Evolutionary conservation across 2,888 invertebrate species (phyloP).

Genomic region (Aproaerema taeniolella): DNA sequence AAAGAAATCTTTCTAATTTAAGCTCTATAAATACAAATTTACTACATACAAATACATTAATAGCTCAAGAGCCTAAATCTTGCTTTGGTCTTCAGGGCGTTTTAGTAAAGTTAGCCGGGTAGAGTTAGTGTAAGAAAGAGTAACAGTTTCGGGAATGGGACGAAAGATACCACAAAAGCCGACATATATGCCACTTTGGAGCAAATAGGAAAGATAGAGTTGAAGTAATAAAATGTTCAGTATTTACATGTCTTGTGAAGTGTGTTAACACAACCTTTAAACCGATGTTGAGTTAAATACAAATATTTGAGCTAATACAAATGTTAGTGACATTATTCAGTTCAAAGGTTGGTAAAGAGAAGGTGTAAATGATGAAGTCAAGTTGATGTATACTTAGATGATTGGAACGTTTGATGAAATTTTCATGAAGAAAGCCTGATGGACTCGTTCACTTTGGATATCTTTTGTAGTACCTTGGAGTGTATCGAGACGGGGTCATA

Average conservation of each 20-base stretch:
- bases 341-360: conserved; percentile 44
- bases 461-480: conserved; percentile 77
- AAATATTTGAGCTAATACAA: conserved; percentile 19
- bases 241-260: conserved; percentile 25
- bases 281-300: conserved; percentile 30
- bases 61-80: conserved; percentile 15
- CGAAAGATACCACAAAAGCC: conserved; percentile 71
- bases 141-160: conserved; percentile 20
- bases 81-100: conserved; percentile 16
- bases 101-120: conserved; percentile 30
- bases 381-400: conserved; percentile 17
- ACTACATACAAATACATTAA: conserved; percentile 12
- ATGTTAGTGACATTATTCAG: conserved; percentile 34
- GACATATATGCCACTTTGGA: conserved; percentile 21
- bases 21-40: conserved; percentile 32
- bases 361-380: conserved; percentile 11
- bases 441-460: conserved; percentile 30
- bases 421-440: conserved; percentile 36
- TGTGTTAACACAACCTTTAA: conserved; percentile 43
- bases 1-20: conserved; percentile 69
- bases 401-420: conserved; percentile 25
- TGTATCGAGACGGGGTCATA: conserved; percentile 70
- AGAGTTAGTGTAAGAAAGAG: conserved; percentile 20
- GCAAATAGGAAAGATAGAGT: conserved; percentile 18
- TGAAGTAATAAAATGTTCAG: conserved; percentile 15